Evolutionary conservation across 2,888 invertebrate genomes (phyloP), one percentile per base, ranked within the genome.

Genomic region (Epistrophe grossulariae): DNA sequence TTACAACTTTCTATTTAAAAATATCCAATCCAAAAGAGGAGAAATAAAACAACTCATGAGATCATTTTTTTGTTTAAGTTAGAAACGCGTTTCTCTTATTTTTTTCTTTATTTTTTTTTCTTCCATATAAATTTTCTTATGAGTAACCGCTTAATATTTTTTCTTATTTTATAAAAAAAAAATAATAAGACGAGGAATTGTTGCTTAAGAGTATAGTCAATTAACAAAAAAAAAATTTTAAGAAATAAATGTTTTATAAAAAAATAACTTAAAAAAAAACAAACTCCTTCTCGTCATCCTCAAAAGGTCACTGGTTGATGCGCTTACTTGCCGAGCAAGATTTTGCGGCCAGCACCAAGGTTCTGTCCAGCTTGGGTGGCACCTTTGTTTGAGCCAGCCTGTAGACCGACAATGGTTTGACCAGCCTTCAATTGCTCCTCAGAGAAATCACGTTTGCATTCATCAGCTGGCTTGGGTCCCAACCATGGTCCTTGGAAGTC

Each of bases 361-460:
- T 97, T 98, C 93, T 95, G 95, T 38, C 99, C 99, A 38, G 98
- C 96, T 93, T 98, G 98, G 84, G 97, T 96, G 90, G 98, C 98
- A 57, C 98, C 99, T 94, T 98, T 98, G 96, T 99, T 99, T 93
- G 96, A 96, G 82, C 99, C 99, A 90, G 98, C 98, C 93, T 99
- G 99, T 71, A 99, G 96, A 91, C 98, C 98, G 91, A 99, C 97
- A 91, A 98, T 94, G 89, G 96, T 95, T 93, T 99, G 95, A 35
- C 98, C 98, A 89, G 98, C 98, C 90, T 95, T 95, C 90, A 99
- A 92, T 91, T 97, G 97, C 92, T 98, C 99, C 0, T 98, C 98
- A 28, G 96, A 95, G 95, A 99, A 99, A 45, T 99, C 97, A 89
- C 98, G 97, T 93, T 98, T 97, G 96, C 97, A 96, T 92, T 98